Evolutionary conservation across 2,113 vertebrate species (phyloP), one percentile per base, ranked within the genome.

Genomic region (Glaucidium brasilianum): DNA sequence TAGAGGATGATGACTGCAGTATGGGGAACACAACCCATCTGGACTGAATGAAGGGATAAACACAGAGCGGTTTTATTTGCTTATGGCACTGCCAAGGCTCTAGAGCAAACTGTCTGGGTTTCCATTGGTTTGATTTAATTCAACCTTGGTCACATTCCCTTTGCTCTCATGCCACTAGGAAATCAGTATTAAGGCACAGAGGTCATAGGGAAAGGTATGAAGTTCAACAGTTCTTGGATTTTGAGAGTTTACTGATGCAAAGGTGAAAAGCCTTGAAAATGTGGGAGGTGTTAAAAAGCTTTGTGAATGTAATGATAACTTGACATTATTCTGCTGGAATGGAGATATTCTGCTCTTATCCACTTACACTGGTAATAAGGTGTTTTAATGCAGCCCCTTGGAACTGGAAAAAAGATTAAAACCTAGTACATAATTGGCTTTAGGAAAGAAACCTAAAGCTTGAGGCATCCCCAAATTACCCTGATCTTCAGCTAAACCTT

Each of bases 21-120:
- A 64, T 90, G 74, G 45, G 55, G 87, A 92, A 85, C 76, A 67
- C 3, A 27, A 23, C 60, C 73, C 96, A 96, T 96, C 96, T 97
- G 96, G 94, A 67, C 77, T 77, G 86, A 91, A 97, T 94, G 77
- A 97, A 96, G 81, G 50, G 87, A 88, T 94, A 94, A 97, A 95
- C 66, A 78, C 75, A 69, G 69, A 85, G 77, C 0, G 1, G 39
- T 60, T 93, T 92, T 83, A 79, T 95, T 92, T 96, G 60, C 74
- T 94, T 85, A 34, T 83, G 87, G 93, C 85, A 97, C 25, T 92
- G 84, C 77, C 74, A 71, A 82, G 53, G 39, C 58, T 88, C 50
- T 66, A 85, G 84, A 95, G 91, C 77, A 92, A 95, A 79, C 37
- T 66, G 53, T 90, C 94, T 79, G 77, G 21, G 32, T 90, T 91